Conservation (phyloP, 64 coral and sea anemone genomes). For the Montipora capricornis region DNA sequence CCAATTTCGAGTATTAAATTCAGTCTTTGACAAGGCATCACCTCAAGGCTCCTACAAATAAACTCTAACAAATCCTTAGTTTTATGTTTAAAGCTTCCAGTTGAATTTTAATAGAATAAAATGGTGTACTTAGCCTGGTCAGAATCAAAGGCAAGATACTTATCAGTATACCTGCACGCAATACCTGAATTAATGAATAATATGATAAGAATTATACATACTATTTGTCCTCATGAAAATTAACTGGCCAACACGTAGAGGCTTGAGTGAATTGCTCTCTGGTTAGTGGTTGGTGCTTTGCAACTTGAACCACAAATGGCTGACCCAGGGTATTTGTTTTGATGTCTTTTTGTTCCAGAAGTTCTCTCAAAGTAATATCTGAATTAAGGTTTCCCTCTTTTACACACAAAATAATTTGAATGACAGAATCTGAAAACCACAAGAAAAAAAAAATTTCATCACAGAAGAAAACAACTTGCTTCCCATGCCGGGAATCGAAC, state of each 20-base stretch:
- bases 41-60: no score
- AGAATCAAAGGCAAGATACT: no score
- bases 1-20: no score
- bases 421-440: conserved; percentile 4
- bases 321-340: conserved; percentile 53
- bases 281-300: conserved; percentile 82
- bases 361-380: not conserved
- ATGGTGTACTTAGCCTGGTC: no score
- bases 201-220: conserved; percentile 34
- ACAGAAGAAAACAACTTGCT: conserved; percentile 13
- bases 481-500: conserved; percentile 99
- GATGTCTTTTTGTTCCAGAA: conserved; percentile 37
- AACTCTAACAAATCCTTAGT: no score
- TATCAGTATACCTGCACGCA: no score
- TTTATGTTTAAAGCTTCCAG: no score
- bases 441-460: not conserved
- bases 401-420: conserved; percentile 40
- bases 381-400: not conserved
- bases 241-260: conserved; percentile 86
- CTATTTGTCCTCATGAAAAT: conserved; percentile 98
- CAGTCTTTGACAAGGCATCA: no score
- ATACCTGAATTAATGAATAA: no score
- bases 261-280: conserved; percentile 87
- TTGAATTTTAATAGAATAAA: no score
- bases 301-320: conserved; percentile 70